phyloP scores from a whole-genome alignment of 2,888 invertebrate genomes.

The Lasioglossum figueresi region DNA sequence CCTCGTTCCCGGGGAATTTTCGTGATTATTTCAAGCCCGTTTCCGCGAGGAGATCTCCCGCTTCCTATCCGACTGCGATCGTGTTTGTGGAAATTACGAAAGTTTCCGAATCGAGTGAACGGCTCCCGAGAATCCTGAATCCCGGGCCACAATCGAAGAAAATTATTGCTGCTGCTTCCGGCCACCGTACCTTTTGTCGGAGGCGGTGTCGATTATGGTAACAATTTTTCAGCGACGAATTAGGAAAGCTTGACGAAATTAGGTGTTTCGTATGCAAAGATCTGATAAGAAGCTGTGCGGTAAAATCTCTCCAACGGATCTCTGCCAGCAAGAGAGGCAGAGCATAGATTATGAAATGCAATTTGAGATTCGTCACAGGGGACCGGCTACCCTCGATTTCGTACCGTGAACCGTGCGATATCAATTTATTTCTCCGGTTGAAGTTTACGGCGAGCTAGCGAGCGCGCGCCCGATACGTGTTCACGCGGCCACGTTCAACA shows the following conservation, averaged over 20 bases:
- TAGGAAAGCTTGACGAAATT: not conserved
- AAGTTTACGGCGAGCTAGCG: conserved; percentile 28
- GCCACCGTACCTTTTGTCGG: not conserved
- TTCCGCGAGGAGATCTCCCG: conserved; percentile 3
- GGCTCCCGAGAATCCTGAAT: not conserved
- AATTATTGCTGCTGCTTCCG: not conserved
- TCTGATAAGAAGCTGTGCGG: not conserved
- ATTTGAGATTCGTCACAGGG: conserved; percentile 30
- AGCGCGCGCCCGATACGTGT: conserved; percentile 17
- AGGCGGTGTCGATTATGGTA: not conserved
- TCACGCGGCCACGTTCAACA: conserved; percentile 49
- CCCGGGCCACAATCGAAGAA: not conserved
- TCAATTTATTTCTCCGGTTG: conserved; percentile 42
- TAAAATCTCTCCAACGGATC: not conserved
- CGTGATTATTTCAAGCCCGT: conserved; percentile 47
- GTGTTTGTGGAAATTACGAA: conserved; percentile 5
- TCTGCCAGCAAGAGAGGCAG: not conserved
- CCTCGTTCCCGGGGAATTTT: conserved; percentile 35
- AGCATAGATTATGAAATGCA: conserved; percentile 1
- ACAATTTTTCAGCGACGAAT: not conserved
- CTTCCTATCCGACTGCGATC: not conserved
- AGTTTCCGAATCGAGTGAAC: not conserved
- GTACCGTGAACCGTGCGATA: conserved; percentile 33
- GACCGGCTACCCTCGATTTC: conserved; percentile 20
- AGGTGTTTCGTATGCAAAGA: not conserved